Percentiles rank a stretch among this genome's conserved stretches.
These are phyloP conservation scores for Campoletis raptor DNA, from an alignment of 2,888 invertebrate genomes.

Conservation along the genomic window DNA sequence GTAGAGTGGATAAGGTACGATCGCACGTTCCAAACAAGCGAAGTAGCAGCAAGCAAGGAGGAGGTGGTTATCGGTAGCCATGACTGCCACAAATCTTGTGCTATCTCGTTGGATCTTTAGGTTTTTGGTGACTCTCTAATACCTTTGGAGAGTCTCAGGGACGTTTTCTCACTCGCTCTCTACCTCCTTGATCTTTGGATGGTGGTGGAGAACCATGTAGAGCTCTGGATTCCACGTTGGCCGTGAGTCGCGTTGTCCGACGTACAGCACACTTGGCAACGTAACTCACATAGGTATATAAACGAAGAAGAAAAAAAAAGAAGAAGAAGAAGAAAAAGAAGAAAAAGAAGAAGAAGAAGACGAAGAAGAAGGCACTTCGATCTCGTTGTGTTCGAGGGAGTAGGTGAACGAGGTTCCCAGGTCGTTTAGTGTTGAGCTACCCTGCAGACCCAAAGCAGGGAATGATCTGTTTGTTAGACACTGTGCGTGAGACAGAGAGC, in stretches of 20 bases:
- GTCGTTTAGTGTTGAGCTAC: constrained; percentile 53
- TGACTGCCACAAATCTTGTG: constrained; percentile 81
- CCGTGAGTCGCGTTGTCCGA: constrained; percentile 39
- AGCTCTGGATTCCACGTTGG: constrained; percentile 29
- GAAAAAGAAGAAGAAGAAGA: neutral
- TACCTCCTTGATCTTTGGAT: constrained; percentile 60
- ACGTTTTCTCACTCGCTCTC: constrained; percentile 59
- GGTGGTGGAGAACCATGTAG: constrained; percentile 69
- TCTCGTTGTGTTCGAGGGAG: constrained; percentile 47
- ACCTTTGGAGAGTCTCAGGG: constrained; percentile 68
- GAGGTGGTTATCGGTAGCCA: constrained; percentile 79
- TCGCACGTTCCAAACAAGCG: constrained; percentile 69
- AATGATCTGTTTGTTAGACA: constrained; percentile 16
- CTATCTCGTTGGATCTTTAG: constrained; percentile 80
- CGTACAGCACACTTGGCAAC: constrained; percentile 52
- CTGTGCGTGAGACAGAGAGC: constrained; percentile 45
- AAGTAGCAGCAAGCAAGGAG: constrained; percentile 65
- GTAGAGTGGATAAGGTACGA: constrained; percentile 73
- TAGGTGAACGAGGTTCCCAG: constrained; percentile 32
- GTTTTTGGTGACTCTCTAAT: constrained; percentile 81
- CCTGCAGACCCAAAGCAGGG: constrained; percentile 35
- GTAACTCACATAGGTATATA: constrained; percentile 42
- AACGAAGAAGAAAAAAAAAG: neutral
- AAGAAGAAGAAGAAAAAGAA: constrained; percentile 9
- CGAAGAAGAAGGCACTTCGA: constrained; percentile 38